These are phyloP conservation scores for Idaea aversata DNA, from an alignment of 2,888 invertebrate genomes.

Conservation along the genomic window DNA sequence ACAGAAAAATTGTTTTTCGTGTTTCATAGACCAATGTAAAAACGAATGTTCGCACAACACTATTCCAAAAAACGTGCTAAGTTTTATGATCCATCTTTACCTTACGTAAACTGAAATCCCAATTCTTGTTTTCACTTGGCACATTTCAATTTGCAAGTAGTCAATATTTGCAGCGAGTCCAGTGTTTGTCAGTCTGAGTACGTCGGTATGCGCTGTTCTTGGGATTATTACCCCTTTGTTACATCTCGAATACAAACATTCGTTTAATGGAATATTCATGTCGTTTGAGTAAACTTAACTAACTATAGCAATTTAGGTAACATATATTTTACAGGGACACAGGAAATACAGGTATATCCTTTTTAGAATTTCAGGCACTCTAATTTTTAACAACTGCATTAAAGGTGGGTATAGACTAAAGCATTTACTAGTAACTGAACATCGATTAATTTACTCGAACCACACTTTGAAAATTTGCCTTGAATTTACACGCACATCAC, in stretches of 20 bases:
- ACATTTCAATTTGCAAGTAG: slow-evolving; percentile 14
- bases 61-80: neutral
- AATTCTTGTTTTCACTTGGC: slow-evolving; percentile 14
- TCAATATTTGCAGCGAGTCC: slow-evolving; percentile 38
- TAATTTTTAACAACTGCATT: neutral
- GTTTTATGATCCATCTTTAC: slow-evolving; percentile 11
- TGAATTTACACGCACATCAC: too few relatives aligned
- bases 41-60: neutral
- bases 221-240: slow-evolving; percentile 24
- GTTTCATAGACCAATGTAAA: neutral
- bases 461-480: too few relatives aligned
- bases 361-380: too few relatives aligned
- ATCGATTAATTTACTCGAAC: too few relatives aligned
- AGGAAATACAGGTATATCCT: neutral
- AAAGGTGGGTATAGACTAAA: too few relatives aligned
- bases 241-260: slow-evolving; percentile 17
- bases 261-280: slow-evolving; percentile 8
- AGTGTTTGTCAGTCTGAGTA: slow-evolving; percentile 37
- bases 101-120: slow-evolving; percentile 7
- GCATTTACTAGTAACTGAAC: too few relatives aligned
- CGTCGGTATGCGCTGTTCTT: slow-evolving; percentile 30
- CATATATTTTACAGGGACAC: neutral
- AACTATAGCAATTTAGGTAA: neutral
- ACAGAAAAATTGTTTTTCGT: neutral
- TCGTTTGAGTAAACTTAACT: slow-evolving; percentile 4